Evolutionary conservation across 2,888 invertebrate genomes (phyloP).

Genomic region (Prosapia bicincta): DNA sequence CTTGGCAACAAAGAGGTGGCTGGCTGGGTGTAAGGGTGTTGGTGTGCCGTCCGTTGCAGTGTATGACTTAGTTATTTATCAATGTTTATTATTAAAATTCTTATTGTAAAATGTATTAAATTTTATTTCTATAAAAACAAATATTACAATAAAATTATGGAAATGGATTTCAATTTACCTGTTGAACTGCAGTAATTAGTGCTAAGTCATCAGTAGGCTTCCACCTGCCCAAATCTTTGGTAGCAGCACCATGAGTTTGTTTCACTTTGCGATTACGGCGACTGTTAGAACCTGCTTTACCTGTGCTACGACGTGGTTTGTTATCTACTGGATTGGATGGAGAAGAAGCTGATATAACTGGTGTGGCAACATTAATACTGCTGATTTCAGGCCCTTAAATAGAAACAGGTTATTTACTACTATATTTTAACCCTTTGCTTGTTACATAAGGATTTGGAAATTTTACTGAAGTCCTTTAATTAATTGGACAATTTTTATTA

Average conservation of each 20-base stretch:
- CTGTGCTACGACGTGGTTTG: constrained; percentile 16
- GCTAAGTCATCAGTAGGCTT: constrained; percentile 96
- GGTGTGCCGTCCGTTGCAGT: too few species aligned
- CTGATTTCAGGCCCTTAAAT: constrained; percentile 9
- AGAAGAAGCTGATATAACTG: constrained; percentile 4
- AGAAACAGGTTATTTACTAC: neutral
- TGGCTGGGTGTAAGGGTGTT: too few species aligned
- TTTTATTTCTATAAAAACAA: too few species aligned
- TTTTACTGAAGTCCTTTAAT: too few species aligned
- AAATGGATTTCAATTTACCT: constrained; percentile 54
- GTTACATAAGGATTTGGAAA: too few species aligned
- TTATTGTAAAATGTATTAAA: too few species aligned
- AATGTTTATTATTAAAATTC: too few species aligned
- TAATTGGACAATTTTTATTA: too few species aligned
- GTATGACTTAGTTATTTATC: too few species aligned
- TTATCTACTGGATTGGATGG: neutral
- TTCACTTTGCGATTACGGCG: constrained; percentile 53
- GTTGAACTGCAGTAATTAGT: constrained; percentile 89
- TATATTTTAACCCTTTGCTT: too few species aligned
- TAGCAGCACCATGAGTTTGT: constrained; percentile 65
- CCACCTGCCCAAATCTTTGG: constrained; percentile 90
- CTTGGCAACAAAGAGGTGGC: too few species aligned
- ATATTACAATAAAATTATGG: too few species aligned
- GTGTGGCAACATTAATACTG: neutral
- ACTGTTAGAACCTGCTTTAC: constrained; percentile 25